A percentile compares a stretch with the other conserved stretches of the same genome.
Evolutionary conservation across 2,888 invertebrate genomes (phyloP).

Genomic region (Scelioninae gen. 2): DNA sequence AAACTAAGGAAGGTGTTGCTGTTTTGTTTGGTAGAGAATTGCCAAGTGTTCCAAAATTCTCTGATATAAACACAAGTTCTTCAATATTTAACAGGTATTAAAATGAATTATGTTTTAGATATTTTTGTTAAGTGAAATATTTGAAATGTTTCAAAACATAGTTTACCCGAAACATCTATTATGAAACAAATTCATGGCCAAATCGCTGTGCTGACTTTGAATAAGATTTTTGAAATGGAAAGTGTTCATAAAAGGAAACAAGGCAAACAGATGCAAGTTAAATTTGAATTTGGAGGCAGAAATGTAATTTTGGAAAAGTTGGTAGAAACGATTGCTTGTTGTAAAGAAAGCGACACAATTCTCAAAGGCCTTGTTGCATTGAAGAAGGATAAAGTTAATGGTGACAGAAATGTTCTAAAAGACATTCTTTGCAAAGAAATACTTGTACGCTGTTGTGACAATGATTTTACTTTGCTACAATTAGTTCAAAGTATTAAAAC

Average conservation of each 20-base stretch:
- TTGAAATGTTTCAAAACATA: conserved; percentile 8
- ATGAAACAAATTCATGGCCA: conserved; percentile 75
- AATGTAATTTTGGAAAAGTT: conserved; percentile 75
- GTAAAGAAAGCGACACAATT: conserved; percentile 72
- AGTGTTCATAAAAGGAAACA: conserved; percentile 61
- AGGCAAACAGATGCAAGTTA: conserved; percentile 48
- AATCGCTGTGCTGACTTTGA: conserved; percentile 74
- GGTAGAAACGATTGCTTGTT: conserved; percentile 75
- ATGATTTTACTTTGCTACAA: conserved; percentile 78
- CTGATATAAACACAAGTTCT: too few species aligned
- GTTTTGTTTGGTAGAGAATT: conserved; percentile 65
- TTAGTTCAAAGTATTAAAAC: conserved; percentile 79
- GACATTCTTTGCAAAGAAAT: conserved; percentile 80
- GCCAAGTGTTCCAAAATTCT: background rate
- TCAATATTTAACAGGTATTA: conserved; percentile 55
- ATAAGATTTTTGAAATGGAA: conserved; percentile 75
- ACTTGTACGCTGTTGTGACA: conserved; percentile 79
- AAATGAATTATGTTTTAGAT: background rate
- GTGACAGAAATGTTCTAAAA: conserved; percentile 68
- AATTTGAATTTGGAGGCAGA: conserved; percentile 63
- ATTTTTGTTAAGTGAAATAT: background rate
- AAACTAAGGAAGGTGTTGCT: conserved; percentile 66
- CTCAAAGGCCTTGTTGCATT: conserved; percentile 74
- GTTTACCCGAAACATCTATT: conserved; percentile 75
- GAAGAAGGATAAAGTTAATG: conserved; percentile 69